These are phyloP conservation scores for Catonia carolina DNA, from an alignment of 2,888 invertebrate genomes.

Conservation along the genomic window DNA sequence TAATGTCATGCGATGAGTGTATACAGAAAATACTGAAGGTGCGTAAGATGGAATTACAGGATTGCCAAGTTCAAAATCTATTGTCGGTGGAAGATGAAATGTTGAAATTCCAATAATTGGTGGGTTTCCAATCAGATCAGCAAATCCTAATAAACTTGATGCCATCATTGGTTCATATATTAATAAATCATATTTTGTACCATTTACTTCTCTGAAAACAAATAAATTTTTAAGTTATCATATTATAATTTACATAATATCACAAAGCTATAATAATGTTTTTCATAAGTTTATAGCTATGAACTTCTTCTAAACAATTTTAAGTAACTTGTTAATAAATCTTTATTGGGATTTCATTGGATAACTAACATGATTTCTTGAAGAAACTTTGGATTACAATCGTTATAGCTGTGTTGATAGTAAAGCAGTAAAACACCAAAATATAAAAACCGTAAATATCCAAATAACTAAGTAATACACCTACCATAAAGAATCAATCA, in stretches of 20 bases:
- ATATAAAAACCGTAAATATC: no score
- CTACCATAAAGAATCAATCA: no score
- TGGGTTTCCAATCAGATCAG: neutral
- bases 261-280: no score
- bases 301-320: no score
- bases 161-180: neutral
- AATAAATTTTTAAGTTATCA: neutral
- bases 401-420: no score
- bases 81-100: neutral
- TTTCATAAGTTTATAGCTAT: no score
- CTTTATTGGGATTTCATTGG: no score
- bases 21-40: conserved; percentile 9
- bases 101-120: neutral
- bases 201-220: conserved; percentile 3
- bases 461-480: no score
- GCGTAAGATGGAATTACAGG: conserved; percentile 15
- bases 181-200: neutral
- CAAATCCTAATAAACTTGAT: neutral
- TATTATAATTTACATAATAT: neutral
- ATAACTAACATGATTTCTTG: no score
- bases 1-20: conserved; percentile 17
- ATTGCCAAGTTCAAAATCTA: conserved; percentile 12
- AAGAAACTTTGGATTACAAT: no score
- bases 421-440: no score
- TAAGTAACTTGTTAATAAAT: no score